Percentiles rank a stretch among this genome's conserved stretches.
These are phyloP conservation scores for Ctenopoma kingsleyae DNA, from an alignment of 2,797 vertebrate genomes.

Conservation along the genomic window DNA sequence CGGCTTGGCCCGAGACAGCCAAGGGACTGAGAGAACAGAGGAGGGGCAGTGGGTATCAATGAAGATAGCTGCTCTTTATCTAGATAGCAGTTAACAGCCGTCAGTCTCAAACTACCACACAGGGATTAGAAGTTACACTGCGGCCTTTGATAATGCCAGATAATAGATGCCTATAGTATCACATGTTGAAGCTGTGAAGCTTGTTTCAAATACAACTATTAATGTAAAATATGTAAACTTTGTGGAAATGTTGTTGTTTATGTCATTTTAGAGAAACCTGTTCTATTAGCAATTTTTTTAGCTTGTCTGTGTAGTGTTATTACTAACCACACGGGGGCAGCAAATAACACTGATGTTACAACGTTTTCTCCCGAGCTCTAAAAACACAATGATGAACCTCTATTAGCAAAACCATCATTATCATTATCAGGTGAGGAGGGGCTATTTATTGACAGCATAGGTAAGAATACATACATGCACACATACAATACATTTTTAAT, in stretches of 20 bases:
- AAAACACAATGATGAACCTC: slow-evolving; percentile 5
- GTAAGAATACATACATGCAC: neutral
- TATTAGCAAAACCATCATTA: neutral
- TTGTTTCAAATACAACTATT: no score
- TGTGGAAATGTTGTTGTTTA: neutral
- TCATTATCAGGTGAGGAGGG: neutral
- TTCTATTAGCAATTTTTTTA: neutral
- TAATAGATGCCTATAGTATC: neutral
- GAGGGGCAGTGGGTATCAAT: slow-evolving; percentile 58
- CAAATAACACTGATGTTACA: slow-evolving; percentile 54
- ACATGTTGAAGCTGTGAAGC: neutral
- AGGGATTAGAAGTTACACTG: slow-evolving; percentile 48
- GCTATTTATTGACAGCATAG: neutral
- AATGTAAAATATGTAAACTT: neutral
- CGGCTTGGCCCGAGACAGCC: slow-evolving; percentile 53
- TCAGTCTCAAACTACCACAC: slow-evolving; percentile 69
- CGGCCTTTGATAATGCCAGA: slow-evolving; percentile 21
- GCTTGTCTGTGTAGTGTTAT: slow-evolving; percentile 30
- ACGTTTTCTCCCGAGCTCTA: neutral
- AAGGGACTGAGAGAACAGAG: slow-evolving; percentile 41
- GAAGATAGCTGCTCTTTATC: slow-evolving; percentile 69
- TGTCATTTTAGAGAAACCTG: neutral
- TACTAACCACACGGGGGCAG: slow-evolving; percentile 69
- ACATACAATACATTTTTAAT: neutral
- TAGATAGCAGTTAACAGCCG: slow-evolving; percentile 60